These are phyloP conservation scores for Gymnothorax javanicus DNA, from an alignment of 2,797 vertebrate species.

Conservation along the genomic window DNA sequence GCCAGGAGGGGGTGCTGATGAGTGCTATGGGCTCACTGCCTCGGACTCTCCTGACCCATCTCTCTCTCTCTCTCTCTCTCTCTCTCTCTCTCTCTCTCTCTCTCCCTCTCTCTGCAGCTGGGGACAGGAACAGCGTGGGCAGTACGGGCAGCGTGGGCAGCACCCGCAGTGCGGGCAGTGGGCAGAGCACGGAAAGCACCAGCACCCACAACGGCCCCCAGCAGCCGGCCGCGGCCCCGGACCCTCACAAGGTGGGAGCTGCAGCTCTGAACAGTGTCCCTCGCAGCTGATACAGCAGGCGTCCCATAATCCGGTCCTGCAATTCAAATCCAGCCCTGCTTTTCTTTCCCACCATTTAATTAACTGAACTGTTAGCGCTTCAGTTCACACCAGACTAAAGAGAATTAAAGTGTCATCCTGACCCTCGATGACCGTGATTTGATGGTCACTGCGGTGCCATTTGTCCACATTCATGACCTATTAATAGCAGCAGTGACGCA, in stretches of 20 bases:
- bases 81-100: background rate
- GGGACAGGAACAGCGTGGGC: conserved; percentile 88
- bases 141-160: conserved; percentile 91
- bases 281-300: background rate
- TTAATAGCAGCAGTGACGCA: background rate
- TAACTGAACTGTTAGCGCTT: too few relatives aligned
- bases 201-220: conserved; percentile 62
- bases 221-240: conserved; percentile 36
- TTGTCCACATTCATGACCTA: background rate
- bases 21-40: background rate
- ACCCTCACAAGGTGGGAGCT: conserved; percentile 23
- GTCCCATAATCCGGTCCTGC: too few relatives aligned
- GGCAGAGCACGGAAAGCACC: conserved; percentile 92
- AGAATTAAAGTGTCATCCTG: too few relatives aligned
- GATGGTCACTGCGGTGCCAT: too few relatives aligned
- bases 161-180: conserved; percentile 93
- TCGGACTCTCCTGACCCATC: background rate
- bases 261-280: background rate
- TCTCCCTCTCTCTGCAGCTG: conserved; percentile 63
- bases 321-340: too few relatives aligned
- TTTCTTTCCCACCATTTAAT: too few relatives aligned
- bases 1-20: background rate
- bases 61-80: conserved; percentile 30
- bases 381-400: too few relatives aligned
- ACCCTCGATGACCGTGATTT: too few relatives aligned